Percentiles rank a stretch among this genome's conserved stretches.
Conservation (phyloP, 2,797 vertebrate species). For the Poecilia wingei region DNA sequence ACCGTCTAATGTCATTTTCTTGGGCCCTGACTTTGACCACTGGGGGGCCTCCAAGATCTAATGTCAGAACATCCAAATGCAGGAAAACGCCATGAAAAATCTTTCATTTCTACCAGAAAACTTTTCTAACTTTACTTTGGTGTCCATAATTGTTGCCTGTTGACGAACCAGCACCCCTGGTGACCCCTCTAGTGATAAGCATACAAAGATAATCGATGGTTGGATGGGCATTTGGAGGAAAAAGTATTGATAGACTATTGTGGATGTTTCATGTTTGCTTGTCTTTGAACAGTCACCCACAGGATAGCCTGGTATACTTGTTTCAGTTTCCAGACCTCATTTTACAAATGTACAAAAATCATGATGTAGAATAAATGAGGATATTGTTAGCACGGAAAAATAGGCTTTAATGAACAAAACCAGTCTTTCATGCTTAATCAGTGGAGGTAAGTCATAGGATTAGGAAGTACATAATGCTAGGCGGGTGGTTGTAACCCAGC, state of each 20-base stretch:
- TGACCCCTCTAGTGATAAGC: too few species aligned
- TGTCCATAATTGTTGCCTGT: too few species aligned
- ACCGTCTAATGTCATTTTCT: neutral
- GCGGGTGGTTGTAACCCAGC: conserved; percentile 32
- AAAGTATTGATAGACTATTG: neutral
- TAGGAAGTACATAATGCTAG: conserved; percentile 34
- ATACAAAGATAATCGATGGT: too few species aligned
- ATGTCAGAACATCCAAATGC: neutral
- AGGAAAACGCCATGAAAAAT: neutral
- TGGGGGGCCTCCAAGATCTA: neutral
- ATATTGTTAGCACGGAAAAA: conserved; percentile 1
- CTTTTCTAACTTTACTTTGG: too few species aligned
- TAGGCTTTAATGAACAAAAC: conserved; percentile 50
- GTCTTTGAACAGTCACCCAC: neutral
- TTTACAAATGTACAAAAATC: conserved; percentile 1
- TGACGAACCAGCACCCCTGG: too few species aligned
- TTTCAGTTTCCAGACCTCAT: neutral
- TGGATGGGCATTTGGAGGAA: neutral
- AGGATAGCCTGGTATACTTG: neutral
- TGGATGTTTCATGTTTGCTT: neutral
- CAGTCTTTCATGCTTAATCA: conserved; percentile 47
- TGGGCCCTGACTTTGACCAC: neutral
- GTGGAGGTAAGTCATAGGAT: conserved; percentile 46
- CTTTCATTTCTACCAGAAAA: too few species aligned
- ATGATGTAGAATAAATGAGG: neutral